Conservation (phyloP, 2,113 vertebrate genomes). For the Lucifuga dentata region DNA sequence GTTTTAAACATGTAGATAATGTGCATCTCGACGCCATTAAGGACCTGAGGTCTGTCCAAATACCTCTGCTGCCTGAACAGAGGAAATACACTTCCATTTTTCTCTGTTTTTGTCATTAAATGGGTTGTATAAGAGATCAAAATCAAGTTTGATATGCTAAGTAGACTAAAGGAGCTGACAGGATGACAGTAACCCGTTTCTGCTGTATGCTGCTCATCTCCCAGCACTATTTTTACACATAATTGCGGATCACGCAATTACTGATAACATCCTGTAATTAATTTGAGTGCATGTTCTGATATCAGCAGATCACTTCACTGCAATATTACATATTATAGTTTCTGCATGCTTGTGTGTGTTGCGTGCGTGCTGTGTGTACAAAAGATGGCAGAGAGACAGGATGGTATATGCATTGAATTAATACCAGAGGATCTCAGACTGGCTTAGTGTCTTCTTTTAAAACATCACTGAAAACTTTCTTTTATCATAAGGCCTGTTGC, state of each 20-base stretch:
- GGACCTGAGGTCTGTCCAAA: constrained; percentile 41
- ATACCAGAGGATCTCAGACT: too few species aligned
- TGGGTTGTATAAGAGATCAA: constrained; percentile 18
- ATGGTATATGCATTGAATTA: not conserved
- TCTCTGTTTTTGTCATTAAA: constrained; percentile 21
- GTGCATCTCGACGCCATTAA: constrained; percentile 42
- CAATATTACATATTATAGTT: constrained; percentile 1
- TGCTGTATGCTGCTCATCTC: constrained; percentile 25
- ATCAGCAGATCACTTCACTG: constrained; percentile 10
- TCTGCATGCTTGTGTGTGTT: not conserved
- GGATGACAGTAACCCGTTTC: constrained; percentile 30
- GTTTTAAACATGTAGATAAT: constrained; percentile 30
- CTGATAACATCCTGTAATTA: constrained; percentile 58
- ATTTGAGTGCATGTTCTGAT: constrained; percentile 44
- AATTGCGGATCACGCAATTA: constrained; percentile 52
- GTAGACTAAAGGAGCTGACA: constrained; percentile 24
- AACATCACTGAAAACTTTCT: too few species aligned
- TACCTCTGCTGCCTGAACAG: constrained; percentile 10
- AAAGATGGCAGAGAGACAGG: constrained; percentile 1
- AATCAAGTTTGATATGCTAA: constrained; percentile 12
- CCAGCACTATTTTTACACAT: constrained; percentile 35
- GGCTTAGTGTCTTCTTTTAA: too few species aligned
- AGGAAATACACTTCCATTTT: constrained; percentile 18
- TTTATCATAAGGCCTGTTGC: too few species aligned
- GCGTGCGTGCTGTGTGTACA: not conserved